phyloP scores from a whole-genome alignment of 2,797 vertebrate genomes.

The Cossypha caffra region DNA sequence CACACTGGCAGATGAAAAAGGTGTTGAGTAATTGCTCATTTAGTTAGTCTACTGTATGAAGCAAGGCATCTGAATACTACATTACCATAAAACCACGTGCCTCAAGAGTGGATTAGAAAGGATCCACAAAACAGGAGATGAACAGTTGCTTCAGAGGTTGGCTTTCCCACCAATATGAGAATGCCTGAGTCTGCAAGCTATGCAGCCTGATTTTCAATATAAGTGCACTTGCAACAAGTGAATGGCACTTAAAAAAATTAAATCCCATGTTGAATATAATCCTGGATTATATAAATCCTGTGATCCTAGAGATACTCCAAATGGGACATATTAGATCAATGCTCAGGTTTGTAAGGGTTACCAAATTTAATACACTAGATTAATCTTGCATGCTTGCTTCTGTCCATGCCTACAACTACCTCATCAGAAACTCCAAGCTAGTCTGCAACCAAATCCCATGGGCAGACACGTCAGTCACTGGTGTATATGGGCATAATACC shows the following conservation, averaged over 20 bases:
- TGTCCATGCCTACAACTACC: neutral
- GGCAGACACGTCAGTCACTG: neutral
- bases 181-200: neutral
- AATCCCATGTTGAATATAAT: neutral
- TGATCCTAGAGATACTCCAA: neutral
- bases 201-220: neutral
- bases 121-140: neutral
- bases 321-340: neutral
- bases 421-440: neutral
- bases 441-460: neutral
- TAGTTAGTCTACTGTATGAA: neutral
- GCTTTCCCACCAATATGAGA: neutral
- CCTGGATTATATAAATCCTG: neutral
- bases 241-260: neutral
- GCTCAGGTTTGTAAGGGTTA: neutral
- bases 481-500: neutral
- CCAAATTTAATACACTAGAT: neutral
- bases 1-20: neutral
- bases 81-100: accelerated
- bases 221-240: neutral
- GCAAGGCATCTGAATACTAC: neutral
- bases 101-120: neutral
- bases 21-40: neutral
- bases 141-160: neutral
- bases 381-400: neutral